phyloP scores from a whole-genome alignment of 2,113 vertebrate species.

The Poeciliopsis turrubarensis region DNA sequence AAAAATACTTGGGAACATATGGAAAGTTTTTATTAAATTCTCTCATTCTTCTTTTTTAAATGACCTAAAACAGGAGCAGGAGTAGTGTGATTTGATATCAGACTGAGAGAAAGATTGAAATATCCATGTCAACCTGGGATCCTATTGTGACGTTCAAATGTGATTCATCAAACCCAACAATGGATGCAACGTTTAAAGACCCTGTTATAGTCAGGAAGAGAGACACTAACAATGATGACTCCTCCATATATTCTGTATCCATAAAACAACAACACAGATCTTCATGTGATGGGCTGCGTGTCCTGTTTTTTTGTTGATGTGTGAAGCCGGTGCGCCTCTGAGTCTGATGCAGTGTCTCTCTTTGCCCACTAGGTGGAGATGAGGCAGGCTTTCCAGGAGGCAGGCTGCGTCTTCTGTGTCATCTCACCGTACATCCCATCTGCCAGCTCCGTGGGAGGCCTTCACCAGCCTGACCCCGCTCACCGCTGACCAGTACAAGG shows the following conservation, averaged over 20 bases:
- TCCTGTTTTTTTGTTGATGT: too few relatives aligned
- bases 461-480: constrained; percentile 14
- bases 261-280: too few relatives aligned
- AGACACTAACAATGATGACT: too few relatives aligned
- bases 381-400: constrained; percentile 83
- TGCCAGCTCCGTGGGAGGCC: constrained; percentile 7
- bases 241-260: too few relatives aligned
- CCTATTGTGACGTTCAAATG: not conserved
- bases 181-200: too few relatives aligned
- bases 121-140: not conserved
- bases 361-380: constrained; percentile 78
- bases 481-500: not conserved
- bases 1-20: not conserved
- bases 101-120: not conserved
- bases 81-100: not conserved
- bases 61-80: not conserved
- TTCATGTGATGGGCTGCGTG: too few relatives aligned
- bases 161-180: too few relatives aligned
- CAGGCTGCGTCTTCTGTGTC: constrained; percentile 83
- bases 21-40: not conserved
- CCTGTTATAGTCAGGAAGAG: too few relatives aligned
- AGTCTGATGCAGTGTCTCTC: constrained; percentile 35
- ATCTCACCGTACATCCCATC: constrained; percentile 77
- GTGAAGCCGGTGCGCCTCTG: too few relatives aligned
- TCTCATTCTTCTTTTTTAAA: not conserved